Evolutionary conservation across 2,888 invertebrate genomes (phyloP).

Genomic region (Drosophila pegasa): DNA sequence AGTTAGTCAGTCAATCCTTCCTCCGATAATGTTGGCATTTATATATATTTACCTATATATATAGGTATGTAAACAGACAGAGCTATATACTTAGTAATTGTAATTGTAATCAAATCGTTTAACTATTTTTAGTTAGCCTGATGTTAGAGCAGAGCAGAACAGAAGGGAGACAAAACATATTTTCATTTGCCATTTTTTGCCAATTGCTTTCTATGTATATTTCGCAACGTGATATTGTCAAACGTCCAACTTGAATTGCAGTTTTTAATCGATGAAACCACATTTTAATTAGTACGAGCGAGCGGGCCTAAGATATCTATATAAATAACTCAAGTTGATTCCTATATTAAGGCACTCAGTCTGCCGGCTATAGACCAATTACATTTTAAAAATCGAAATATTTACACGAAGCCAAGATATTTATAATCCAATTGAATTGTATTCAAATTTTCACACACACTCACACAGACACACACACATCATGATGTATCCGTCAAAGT

Average conservation of each 20-base stretch:
- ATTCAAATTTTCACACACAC: slow-evolving; percentile 36
- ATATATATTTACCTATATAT: slow-evolving; percentile 48
- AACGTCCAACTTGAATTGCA: slow-evolving; percentile 78
- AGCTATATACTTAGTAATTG: slow-evolving; percentile 51
- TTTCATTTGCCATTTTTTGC: slow-evolving; percentile 59
- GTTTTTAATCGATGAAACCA: slow-evolving; percentile 53
- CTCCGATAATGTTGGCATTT: slow-evolving; percentile 84
- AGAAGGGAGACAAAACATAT: slow-evolving; percentile 1
- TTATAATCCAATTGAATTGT: slow-evolving; percentile 51
- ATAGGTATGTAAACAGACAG: slow-evolving; percentile 33
- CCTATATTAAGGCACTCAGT: slow-evolving; percentile 67
- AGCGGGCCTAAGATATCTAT: slow-evolving; percentile 11
- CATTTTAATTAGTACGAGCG: slow-evolving; percentile 32
- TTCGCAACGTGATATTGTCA: slow-evolving; percentile 78
- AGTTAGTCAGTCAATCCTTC: slow-evolving; percentile 80
- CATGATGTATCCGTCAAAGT: slow-evolving; percentile 66
- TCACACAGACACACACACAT: slow-evolving; percentile 22
- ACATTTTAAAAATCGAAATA: slow-evolving; percentile 50
- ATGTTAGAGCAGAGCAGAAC: slow-evolving; percentile 12
- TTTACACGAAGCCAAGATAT: slow-evolving; percentile 48
- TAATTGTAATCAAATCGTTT: slow-evolving; percentile 60
- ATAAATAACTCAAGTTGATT: slow-evolving; percentile 63
- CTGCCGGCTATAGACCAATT: slow-evolving; percentile 75
- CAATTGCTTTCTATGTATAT: slow-evolving; percentile 60
- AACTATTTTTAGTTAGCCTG: slow-evolving; percentile 74